Evolutionary conservation across 1,140 invertebrate species (phyloP).

Genomic region (Lucilia cuprina): DNA sequence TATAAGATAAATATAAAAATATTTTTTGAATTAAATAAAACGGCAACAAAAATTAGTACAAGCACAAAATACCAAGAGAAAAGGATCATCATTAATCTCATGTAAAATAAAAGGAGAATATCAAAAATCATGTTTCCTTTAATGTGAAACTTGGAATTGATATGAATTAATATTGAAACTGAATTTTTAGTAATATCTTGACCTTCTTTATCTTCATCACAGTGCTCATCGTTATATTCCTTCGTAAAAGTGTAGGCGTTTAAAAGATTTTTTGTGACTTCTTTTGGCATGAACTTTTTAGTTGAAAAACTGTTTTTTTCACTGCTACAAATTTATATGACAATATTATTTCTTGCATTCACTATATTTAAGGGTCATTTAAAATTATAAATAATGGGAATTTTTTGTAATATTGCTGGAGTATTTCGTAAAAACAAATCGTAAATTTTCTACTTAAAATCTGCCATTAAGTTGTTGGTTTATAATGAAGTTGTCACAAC

Average conservation of each 20-base stretch:
- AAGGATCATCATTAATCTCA: not conserved
- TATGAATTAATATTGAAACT: not conserved
- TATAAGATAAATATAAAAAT: not conserved
- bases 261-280: not conserved
- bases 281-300: not conserved
- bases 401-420: not conserved
- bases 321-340: not conserved
- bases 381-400: conserved; percentile 11
- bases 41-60: not conserved
- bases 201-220: not conserved
- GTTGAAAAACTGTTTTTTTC: not conserved
- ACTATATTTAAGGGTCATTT: not conserved
- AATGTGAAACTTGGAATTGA: not conserved
- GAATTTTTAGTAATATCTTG: not conserved
- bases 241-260: not conserved
- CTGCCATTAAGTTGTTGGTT: conserved; percentile 29
- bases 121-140: not conserved
- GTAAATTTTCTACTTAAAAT: conserved; percentile 34
- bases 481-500: conserved; percentile 34
- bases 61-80: not conserved
- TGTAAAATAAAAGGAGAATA: not conserved
- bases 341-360: not conserved
- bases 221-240: not conserved
- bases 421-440: conserved; percentile 23
- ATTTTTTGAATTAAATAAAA: too few species aligned